phyloP scores from a whole-genome alignment of 2,113 vertebrate genomes.

The Sarotherodon lohbergeri region DNA sequence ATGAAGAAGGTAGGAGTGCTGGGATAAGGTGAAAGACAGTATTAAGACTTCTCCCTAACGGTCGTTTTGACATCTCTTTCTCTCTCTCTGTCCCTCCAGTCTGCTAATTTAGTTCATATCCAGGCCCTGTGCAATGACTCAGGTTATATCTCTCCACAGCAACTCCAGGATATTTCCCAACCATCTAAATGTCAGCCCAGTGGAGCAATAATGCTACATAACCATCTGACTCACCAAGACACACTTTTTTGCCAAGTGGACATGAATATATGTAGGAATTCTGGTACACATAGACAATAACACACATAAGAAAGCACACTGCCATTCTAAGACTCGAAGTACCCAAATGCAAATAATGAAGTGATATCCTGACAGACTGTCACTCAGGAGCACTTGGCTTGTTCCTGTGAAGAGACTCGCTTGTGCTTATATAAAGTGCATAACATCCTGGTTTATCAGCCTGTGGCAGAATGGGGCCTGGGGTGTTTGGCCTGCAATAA shows the following conservation, averaged over 20 bases:
- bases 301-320: neutral
- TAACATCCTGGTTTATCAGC: neutral
- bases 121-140: neutral
- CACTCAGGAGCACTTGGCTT: neutral
- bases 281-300: neutral
- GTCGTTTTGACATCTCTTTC: slow-evolving; percentile 26
- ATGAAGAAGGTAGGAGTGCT: neutral
- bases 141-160: slow-evolving; percentile 9
- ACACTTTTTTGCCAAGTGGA: neutral
- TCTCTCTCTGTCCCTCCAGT: neutral
- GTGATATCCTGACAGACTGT: neutral
- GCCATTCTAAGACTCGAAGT: neutral
- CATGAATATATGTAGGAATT: neutral
- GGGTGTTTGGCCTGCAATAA: neutral
- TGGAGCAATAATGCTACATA: neutral
- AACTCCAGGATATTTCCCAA: slow-evolving; percentile 15
- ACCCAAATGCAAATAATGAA: neutral
- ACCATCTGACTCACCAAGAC: neutral
- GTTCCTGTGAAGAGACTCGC: neutral
- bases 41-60: slow-evolving; percentile 10
- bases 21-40: slow-evolving; percentile 13
- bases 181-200: slow-evolving; percentile 17
- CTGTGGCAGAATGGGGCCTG: neutral
- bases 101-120: slow-evolving; percentile 25
- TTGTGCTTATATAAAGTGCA: neutral